Percentiles rank a stretch among this genome's conserved stretches.
These are phyloP conservation scores for Drosophila imparisetae DNA, from an alignment of 2,888 invertebrate genomes.

Conservation along the genomic window DNA sequence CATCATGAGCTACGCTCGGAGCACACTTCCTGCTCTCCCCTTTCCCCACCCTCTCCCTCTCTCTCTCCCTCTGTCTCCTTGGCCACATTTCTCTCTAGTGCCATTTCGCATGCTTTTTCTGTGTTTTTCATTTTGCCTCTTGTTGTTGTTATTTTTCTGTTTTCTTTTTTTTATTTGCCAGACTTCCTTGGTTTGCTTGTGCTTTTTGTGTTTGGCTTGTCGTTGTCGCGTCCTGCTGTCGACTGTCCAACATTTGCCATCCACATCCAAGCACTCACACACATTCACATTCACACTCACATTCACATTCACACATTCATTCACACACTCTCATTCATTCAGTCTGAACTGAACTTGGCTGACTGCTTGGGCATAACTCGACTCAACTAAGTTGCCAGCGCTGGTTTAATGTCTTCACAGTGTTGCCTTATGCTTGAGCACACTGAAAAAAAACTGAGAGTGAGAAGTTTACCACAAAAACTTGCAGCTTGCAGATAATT, in stretches of 20 bases:
- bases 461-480: not conserved
- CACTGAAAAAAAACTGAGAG: conserved; percentile 39
- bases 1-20: conserved; percentile 66
- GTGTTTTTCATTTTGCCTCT: conserved; percentile 71
- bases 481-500: not conserved
- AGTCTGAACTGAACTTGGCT: conserved; percentile 37
- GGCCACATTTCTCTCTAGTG: conserved; percentile 77
- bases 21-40: conserved; percentile 38
- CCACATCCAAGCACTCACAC: conserved; percentile 37
- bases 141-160: conserved; percentile 11
- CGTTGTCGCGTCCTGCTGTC: conserved; percentile 35
- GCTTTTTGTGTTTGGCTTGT: conserved; percentile 55
- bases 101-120: conserved; percentile 78
- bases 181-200: conserved; percentile 55
- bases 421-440: conserved; percentile 31
- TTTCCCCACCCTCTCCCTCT: too few species aligned
- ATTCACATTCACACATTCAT: not conserved
- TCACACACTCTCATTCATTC: conserved; percentile 13
- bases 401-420: conserved; percentile 50
- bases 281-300: conserved; percentile 11
- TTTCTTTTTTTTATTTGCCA: conserved; percentile 37
- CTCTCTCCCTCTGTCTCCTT: conserved; percentile 10
- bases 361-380: conserved; percentile 39
- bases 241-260: conserved; percentile 56
- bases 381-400: conserved; percentile 36